Evolutionary conservation across 2,888 invertebrate genomes (phyloP).

Genomic region (Mamestra brassicae): DNA sequence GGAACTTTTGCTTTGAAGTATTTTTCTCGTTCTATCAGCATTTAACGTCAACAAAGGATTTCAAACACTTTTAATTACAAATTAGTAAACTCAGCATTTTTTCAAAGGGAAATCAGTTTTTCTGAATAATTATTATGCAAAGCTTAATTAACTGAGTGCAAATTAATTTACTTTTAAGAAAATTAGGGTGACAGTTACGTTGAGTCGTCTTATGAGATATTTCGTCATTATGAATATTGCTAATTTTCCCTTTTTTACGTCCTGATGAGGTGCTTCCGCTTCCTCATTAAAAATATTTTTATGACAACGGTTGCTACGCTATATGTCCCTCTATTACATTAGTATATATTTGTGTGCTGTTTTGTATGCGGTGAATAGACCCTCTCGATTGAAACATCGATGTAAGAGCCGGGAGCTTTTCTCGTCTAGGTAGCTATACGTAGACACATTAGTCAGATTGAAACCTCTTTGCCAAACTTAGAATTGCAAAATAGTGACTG

Average conservation of each 20-base stretch:
- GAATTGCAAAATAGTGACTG: slow-evolving; percentile 88
- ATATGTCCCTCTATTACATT: slow-evolving; percentile 29
- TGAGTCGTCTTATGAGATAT: slow-evolving; percentile 63
- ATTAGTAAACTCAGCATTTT: slow-evolving; percentile 82
- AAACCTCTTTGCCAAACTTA: slow-evolving; percentile 86
- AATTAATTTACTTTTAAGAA: slow-evolving; percentile 78
- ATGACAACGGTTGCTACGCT: slow-evolving; percentile 24
- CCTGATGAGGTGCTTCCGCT: slow-evolving; percentile 24
- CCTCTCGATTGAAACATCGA: slow-evolving; percentile 64
- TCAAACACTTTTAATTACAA: slow-evolving; percentile 83
- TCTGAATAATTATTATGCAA: slow-evolving; percentile 85
- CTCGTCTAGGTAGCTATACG: slow-evolving; percentile 66
- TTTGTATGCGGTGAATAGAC: slow-evolving; percentile 45
- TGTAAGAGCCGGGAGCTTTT: slow-evolving; percentile 62
- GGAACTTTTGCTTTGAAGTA: slow-evolving; percentile 66
- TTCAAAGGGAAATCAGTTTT: slow-evolving; percentile 77
- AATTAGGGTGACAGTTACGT: slow-evolving; percentile 76
- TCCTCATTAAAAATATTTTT: slow-evolving; percentile 51
- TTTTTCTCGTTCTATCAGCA: slow-evolving; percentile 72
- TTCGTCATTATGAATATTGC: slow-evolving; percentile 65
- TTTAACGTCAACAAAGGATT: slow-evolving; percentile 79
- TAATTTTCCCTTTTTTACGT: slow-evolving; percentile 60
- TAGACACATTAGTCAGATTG: slow-evolving; percentile 88
- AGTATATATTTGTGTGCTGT: slow-evolving; percentile 30
- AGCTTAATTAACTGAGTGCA: slow-evolving; percentile 84